Evolutionary conservation across 2,888 invertebrate species (phyloP), one percentile per base, ranked within the genome.

Genomic region (Agelastica alni): DNA sequence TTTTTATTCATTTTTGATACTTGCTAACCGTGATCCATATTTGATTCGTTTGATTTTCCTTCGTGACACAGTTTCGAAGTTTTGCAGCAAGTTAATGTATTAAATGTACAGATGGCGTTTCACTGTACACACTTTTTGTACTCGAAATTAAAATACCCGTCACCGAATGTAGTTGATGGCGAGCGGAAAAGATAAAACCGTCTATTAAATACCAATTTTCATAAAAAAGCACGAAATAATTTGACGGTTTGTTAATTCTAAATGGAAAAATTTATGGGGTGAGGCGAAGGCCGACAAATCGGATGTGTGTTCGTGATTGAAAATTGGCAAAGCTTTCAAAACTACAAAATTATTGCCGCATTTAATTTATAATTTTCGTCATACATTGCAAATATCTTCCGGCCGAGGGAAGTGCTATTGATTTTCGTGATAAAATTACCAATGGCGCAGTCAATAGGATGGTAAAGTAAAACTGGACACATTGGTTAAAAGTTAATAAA

Each of bases 341-440:
- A 52, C 39, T 39, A 45, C 30, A 41, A 14, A 48, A 41, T 41
- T 48, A 48, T 48, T 30, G 22, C 39, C 9, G 48, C 48, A 48
- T 48, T 48, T 48, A 48, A 48, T 48, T 47, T 48, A 48, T 41
- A 48, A 48, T 48, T 39, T 48, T 48, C 48, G 48, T 48, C 48
- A 20, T 48, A 41, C 48, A 41, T 48, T 17, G 39, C 30, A 48
- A 52, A 52, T 46, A 52, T 52, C 41, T 45, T 52, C 39, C 52
- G 52, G 37, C 31, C 30, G 28, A 45, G 28, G 48, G 48, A 48
- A 41, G 31, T 31, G 13, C 13, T 18, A 48, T 48, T 41, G 48
- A 48, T 48, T 48, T 48, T 48, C 41, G n/a, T 28, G 9, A 10
- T 20, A 32, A 43, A 44, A n/a, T 28, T 31, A 3, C 32, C 37